Conservation (phyloP, 2,113 vertebrate species). For the Podiceps cristatus region DNA sequence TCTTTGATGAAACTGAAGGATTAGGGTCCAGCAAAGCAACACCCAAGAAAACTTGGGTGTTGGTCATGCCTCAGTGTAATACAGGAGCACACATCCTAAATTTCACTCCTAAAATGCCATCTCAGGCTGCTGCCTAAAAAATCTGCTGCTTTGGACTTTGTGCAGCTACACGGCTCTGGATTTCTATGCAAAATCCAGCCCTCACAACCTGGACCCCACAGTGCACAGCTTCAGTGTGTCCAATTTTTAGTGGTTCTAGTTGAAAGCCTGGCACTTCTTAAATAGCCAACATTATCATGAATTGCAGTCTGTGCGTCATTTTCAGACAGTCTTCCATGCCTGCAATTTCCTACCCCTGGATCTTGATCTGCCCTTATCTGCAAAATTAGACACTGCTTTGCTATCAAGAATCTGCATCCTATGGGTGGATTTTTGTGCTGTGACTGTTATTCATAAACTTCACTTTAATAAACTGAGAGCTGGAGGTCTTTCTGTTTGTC, state of each 20-base stretch:
- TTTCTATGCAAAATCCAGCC: neutral
- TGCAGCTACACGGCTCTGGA: neutral
- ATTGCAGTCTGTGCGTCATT: neutral
- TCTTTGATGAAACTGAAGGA: neutral
- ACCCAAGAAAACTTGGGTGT: neutral
- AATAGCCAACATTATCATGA: neutral
- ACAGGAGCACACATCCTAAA: neutral
- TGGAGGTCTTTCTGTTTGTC: neutral
- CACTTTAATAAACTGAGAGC: conserved; percentile 17
- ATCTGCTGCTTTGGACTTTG: neutral
- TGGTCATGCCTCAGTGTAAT: neutral
- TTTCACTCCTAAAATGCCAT: neutral
- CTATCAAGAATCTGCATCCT: conserved; percentile 31
- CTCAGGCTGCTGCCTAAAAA: neutral
- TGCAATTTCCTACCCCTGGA: conserved; percentile 38
- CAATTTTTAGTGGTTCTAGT: neutral
- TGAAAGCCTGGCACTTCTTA: neutral
- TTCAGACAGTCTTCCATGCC: neutral
- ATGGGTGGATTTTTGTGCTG: neutral
- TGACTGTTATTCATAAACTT: neutral
- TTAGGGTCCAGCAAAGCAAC: neutral
- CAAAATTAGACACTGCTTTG: conserved; percentile 19
- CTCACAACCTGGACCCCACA: neutral
- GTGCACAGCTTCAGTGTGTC: neutral
- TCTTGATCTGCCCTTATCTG: conserved; percentile 47